Evolutionary conservation across 2,888 invertebrate genomes (phyloP).

Genomic region (Plagiodera versicolora): DNA sequence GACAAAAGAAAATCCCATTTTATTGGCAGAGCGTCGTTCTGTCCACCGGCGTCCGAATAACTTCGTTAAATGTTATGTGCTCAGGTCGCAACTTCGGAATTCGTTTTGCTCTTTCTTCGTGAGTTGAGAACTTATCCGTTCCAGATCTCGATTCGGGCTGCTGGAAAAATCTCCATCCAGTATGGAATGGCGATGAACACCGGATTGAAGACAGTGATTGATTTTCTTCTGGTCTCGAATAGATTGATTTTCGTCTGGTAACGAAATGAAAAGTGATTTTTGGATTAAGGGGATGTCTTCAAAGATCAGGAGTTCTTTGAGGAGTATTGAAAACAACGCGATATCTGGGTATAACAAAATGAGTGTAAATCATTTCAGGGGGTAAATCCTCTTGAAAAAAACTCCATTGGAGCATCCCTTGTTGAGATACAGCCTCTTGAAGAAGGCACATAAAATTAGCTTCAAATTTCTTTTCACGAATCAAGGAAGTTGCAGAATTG

Average conservation of each 20-base stretch:
- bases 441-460: too few relatives aligned
- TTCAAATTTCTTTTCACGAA: too few relatives aligned
- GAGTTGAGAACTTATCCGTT: neutral
- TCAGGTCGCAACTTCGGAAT: neutral
- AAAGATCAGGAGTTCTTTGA: too few relatives aligned
- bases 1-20: neutral
- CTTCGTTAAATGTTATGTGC: neutral
- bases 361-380: too few relatives aligned
- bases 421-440: too few relatives aligned
- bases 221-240: neutral
- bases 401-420: too few relatives aligned
- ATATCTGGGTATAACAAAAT: too few relatives aligned
- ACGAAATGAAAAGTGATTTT: too few relatives aligned
- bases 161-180: neutral
- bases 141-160: neutral
- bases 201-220: neutral
- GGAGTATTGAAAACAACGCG: too few relatives aligned
- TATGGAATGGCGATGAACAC: neutral
- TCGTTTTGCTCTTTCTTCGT: neutral
- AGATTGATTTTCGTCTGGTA: neutral
- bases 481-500: too few relatives aligned
- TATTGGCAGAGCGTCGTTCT: neutral
- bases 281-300: too few relatives aligned
- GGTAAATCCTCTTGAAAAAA: too few relatives aligned
- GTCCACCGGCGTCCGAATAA: neutral